Evolutionary conservation across 1,140 invertebrate genomes (phyloP), one percentile per base, ranked within the genome.

Genomic region (Drusus annulatus): DNA sequence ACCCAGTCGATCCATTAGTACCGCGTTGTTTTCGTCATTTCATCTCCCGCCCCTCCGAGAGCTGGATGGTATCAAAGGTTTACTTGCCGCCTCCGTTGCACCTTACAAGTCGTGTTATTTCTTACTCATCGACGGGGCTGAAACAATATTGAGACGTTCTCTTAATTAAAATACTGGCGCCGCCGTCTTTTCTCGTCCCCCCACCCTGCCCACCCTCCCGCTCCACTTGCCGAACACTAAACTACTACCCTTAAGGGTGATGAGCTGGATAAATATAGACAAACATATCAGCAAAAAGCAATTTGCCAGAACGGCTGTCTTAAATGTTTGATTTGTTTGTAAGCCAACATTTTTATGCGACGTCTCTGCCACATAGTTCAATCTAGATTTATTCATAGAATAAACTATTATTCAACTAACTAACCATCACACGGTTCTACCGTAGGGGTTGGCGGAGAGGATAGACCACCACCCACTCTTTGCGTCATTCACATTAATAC

Each of bases 101-200:
- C 81, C 81, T 82, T 56, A 74, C 52, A 76, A 79, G 76, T 80
- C 69, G 81, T 83, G 81, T 83, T 83, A 83, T 83, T 83, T 80
- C 81, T 83, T 78, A 78, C 75, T 80, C 79, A 83, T 83, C 81
- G 81, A 83, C 81, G 77, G 54, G 58, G 65, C 81, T 83, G 81
- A 80, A 83, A 83, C 81, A 83, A 83, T 83, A 83, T 83, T 83
- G 81, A 83, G 76, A 83, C 81, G 79, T 80, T 83, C 81, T 80
- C 81, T 83, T 83, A 80, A 83, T 83, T 83, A 83, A 83, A 83
- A 83, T 83, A 80, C 81, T 76, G 76, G 77, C 73, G 68, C 50
- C 78, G 25, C 63, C 62, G 36, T 45, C 25, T 17, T 31, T 23
- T 56, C 15, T 58, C 28, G 7, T 36, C 65, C 31, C 45, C 76